Evolutionary conservation across 2,113 vertebrate genomes (phyloP).

Genomic region (Antechinus flavipes): DNA sequence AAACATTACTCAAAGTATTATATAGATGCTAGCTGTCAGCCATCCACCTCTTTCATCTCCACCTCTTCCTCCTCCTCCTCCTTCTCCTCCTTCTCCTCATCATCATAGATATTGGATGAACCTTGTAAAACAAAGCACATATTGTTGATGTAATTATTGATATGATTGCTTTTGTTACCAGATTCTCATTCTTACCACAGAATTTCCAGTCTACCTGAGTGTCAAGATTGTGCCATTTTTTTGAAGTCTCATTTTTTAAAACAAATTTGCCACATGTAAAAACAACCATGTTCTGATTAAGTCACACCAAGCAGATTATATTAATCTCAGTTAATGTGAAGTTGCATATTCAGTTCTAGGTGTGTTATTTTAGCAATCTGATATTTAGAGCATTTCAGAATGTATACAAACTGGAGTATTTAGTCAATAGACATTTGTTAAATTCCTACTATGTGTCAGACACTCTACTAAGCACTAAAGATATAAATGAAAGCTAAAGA

Average conservation of each 20-base stretch:
- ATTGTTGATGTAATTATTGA: neutral
- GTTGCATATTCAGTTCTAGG: neutral
- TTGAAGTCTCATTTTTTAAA: neutral
- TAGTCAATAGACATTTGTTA: neutral
- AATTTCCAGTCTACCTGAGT: neutral
- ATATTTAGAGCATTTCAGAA: neutral
- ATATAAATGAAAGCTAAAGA: too few relatives aligned
- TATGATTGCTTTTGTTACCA: neutral
- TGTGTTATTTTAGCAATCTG: neutral
- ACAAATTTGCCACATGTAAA: neutral
- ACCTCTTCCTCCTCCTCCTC: neutral
- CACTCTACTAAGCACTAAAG: neutral
- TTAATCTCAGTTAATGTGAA: neutral
- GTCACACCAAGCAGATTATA: too few relatives aligned
- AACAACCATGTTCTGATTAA: neutral
- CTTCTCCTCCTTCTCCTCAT: neutral
- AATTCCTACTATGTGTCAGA: neutral
- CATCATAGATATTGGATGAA: neutral
- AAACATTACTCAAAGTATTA: neutral
- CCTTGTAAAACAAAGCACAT: neutral
- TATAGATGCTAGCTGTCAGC: neutral
- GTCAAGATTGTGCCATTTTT: neutral
- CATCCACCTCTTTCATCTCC: too few relatives aligned
- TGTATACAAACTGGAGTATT: neutral
- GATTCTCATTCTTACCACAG: neutral